Percentiles rank a stretch among this genome's conserved stretches.
Conservation (phyloP, 1,140 invertebrate genomes). For the Caenorhabditis briggsae region DNA sequence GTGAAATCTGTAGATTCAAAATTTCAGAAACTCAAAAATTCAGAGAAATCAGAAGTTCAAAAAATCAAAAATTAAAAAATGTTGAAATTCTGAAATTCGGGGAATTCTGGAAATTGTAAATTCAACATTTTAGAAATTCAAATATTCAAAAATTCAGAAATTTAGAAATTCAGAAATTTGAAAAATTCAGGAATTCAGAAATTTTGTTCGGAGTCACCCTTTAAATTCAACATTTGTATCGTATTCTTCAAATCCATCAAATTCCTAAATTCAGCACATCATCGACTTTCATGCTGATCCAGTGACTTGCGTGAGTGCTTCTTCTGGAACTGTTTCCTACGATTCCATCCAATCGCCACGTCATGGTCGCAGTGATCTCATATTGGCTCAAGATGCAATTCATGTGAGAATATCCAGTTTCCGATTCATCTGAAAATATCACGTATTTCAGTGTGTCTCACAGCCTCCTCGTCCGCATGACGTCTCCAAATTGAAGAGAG, state of each 20-base stretch:
- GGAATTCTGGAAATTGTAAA: too few species aligned
- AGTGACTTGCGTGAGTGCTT: conserved; percentile 27
- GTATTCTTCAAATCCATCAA: too few species aligned
- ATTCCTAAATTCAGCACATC: conserved; percentile 8
- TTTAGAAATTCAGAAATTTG: too few species aligned
- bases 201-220: neutral
- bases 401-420: neutral
- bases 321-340: conserved; percentile 32
- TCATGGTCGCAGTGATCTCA: neutral
- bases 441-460: neutral
- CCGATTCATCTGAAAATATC: neutral
- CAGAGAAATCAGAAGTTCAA: too few species aligned
- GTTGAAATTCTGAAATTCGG: too few species aligned
- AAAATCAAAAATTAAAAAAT: too few species aligned
- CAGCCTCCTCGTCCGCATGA: conserved; percentile 24
- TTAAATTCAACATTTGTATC: too few species aligned
- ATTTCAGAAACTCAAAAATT: too few species aligned
- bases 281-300: conserved; percentile 46
- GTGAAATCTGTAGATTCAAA: too few species aligned
- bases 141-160: neutral
- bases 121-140: too few species aligned
- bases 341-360: conserved; percentile 24
- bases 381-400: conserved; percentile 1
- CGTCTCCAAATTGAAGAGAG: neutral
- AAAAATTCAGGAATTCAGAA: too few species aligned